Percentiles rank a stretch among this genome's conserved stretches.
Evolutionary conservation across 2,888 invertebrate species (phyloP).

Genomic region (Rambutsinella grinnellia): DNA sequence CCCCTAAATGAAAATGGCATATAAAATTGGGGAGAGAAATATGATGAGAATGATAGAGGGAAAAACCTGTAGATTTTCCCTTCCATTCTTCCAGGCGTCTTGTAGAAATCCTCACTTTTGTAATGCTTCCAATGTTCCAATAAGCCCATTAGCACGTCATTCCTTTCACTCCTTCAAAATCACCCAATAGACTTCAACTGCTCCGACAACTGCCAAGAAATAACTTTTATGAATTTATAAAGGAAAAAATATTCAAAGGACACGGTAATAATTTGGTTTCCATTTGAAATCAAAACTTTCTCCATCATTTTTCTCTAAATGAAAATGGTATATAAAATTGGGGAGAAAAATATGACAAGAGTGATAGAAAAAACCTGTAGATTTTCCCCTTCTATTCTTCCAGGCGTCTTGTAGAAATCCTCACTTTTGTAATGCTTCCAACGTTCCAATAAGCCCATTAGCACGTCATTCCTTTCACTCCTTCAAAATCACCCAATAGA

Average conservation of each 20-base stretch:
- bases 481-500: background rate
- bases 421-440: background rate
- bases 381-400: background rate
- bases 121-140: background rate
- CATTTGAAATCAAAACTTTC: background rate
- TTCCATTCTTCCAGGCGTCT: background rate
- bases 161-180: constrained; percentile 8
- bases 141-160: constrained; percentile 19
- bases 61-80: background rate
- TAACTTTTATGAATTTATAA: too few species aligned
- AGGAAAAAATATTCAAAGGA: background rate
- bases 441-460: constrained; percentile 14
- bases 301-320: background rate
- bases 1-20: background rate
- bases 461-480: constrained; percentile 18
- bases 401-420: background rate
- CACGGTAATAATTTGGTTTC: too few species aligned
- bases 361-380: constrained; percentile 5
- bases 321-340: background rate
- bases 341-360: background rate
- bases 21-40: background rate
- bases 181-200: background rate
- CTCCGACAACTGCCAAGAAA: background rate
- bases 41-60: too few species aligned
- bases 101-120: background rate